Evolutionary conservation across 2,797 vertebrate genomes (phyloP), one percentile per base, ranked within the genome.

Genomic region (Bufotes viridis): DNA sequence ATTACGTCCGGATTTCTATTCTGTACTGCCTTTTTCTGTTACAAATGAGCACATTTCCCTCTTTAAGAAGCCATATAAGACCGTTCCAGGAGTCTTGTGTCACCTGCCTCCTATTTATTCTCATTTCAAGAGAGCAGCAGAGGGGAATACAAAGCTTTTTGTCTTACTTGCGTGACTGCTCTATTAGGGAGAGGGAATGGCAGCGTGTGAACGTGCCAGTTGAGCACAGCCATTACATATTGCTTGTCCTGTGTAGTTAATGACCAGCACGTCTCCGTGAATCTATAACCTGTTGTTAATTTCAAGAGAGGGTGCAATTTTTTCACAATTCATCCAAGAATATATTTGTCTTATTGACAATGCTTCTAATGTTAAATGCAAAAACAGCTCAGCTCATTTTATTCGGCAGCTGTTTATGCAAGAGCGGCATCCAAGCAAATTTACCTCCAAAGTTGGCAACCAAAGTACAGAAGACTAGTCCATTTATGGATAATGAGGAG

Each of bases 91-190:
- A 87, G 60, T 14, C 65, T n/a, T 3, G 15, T 81, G 78, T 87
- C 78, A 74, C 67, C 78, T 51, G 51, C n/a, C 14, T 74, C 67
- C 67, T n/a, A 82, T 87, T 81, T 87, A 81, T 87, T 87, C 63
- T 87, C 53, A 87, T 81, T 87, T 70, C 20, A 57, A 29, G 24
- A 18, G 76, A 18, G 24, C 84, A n/a, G 51, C 60, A n/a, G 34
- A 85, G 57, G 29, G 42, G 75, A 78, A 84, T 84, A 76, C 34
- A 75, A 75, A 61, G 55, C 70, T 11, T 75, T 84, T 76, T 75
- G 69, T 84, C 69, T 84, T 74, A 58, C 58, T 85, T 78, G 65
- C 55, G 81, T 83, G 81, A 83, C 67, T 53, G 65, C 63, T 72
- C 81, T 83, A 83, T 72, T 83, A 83, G 24, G 26, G 65, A 57